A percentile compares a stretch with the other conserved stretches of the same genome.
Conservation (phyloP, 2,888 invertebrate species). For the Xylota sylvarum region DNA sequence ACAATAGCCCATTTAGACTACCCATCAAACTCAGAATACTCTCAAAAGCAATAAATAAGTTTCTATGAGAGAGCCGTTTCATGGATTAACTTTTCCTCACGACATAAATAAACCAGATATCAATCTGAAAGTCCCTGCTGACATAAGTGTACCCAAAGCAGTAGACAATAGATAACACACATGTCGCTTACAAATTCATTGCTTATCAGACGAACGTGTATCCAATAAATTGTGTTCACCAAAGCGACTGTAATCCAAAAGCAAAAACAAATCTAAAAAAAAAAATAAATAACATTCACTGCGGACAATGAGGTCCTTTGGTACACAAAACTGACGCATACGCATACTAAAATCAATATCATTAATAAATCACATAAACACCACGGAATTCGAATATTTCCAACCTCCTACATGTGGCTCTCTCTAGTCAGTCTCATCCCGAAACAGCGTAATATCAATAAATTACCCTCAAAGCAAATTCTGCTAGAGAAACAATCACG, state of each 20-base stretch:
- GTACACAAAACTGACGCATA: not conserved
- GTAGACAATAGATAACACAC: not conserved
- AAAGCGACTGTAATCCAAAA: not conserved
- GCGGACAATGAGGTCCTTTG: conserved; percentile 2
- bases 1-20: not conserved
- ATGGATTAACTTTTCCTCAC: conserved; percentile 11
- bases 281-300: not conserved
- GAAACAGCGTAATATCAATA: conserved; percentile 21
- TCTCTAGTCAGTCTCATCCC: not conserved
- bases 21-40: not conserved
- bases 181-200: conserved; percentile 14
- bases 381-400: conserved; percentile 14
- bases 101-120: conserved; percentile 20
- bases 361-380: conserved; percentile 37
- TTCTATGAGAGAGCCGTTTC: not conserved
- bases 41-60: not conserved
- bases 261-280: not conserved
- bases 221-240: not conserved
- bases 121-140: conserved; percentile 7
- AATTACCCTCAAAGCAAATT: conserved; percentile 13
- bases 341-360: conserved; percentile 23
- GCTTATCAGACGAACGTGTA: conserved; percentile 13
- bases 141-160: not conserved
- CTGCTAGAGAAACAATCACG: conserved; percentile 1
- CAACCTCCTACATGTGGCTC: not conserved